Evolutionary conservation across 64 coral and sea anemone genomes (phyloP), one percentile per base, ranked within the genome.

Genomic region (Stylophora pistillata): DNA sequence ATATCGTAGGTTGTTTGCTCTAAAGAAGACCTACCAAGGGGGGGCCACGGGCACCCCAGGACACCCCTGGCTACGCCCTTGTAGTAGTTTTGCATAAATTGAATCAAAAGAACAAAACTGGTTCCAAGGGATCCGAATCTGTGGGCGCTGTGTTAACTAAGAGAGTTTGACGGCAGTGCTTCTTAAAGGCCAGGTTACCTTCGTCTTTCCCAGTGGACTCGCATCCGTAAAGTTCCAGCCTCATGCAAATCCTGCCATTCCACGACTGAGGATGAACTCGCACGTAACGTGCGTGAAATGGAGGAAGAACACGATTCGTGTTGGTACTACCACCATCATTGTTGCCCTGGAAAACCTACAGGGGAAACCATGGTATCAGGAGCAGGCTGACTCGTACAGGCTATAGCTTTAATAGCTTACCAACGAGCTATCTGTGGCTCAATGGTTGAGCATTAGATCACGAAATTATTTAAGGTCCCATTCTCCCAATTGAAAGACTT

Each of bases 201-300:
- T 92, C 86, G 52, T 98, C 96, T 61, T 89, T 68, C 10, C 96
- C 96, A 17, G 86, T 92, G 32, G 96, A 98, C 62, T 98, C 89
- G 77, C 96, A 98, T 15, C 96, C 96, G 29, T 98, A 98, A 21
- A 95, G 84, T 41, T 98, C 96, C 20, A 98, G 57, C 58, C 96
- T 91, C 28, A 92, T 34, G 47, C 96, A 98, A 25, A 92, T 94
- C 18, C 81, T 81, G 58, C 63, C 88, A 33, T 80, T 90, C 96
- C 93, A 98, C 15, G 66, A 78, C 7, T 79, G 52, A 64, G 93
- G 93, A 86, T 90, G 96, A 27, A 98, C 78, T 56, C 96, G 89
- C 74, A 94, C 96, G 64, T 89, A 95, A 0, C 96, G 93, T 14
- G 96, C 79, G 47, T 98, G 96, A 62, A 95, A 98, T 30, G 93